Percentiles rank a stretch among this genome's conserved stretches.
These are phyloP conservation scores for Melipona bicolor DNA, from an alignment of 2,888 invertebrate species.

Conservation along the genomic window DNA sequence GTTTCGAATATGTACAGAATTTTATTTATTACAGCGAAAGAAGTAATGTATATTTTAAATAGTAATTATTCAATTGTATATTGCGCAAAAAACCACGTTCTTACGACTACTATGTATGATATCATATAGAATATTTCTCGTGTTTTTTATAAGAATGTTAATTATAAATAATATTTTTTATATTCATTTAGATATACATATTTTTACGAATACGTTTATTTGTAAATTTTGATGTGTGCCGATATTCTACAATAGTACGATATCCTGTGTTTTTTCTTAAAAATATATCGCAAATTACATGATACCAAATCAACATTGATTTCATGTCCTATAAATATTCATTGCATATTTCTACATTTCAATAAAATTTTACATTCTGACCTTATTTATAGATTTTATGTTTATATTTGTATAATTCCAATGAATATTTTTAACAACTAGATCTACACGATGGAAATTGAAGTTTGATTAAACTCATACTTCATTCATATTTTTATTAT, in stretches of 20 bases:
- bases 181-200: slow-evolving; percentile 64
- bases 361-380: background rate
- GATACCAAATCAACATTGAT: slow-evolving; percentile 19
- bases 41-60: slow-evolving; percentile 60
- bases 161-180: slow-evolving; percentile 60
- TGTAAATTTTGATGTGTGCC: slow-evolving; percentile 64
- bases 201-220: slow-evolving; percentile 50
- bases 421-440: background rate
- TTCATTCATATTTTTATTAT: background rate
- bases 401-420: background rate
- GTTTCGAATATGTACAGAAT: slow-evolving; percentile 65
- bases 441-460: background rate
- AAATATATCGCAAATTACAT: slow-evolving; percentile 47
- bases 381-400: background rate
- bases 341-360: background rate
- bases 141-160: slow-evolving; percentile 67
- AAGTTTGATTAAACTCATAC: background rate
- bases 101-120: slow-evolving; percentile 52
- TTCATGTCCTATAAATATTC: slow-evolving; percentile 2
- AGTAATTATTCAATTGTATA: slow-evolving; percentile 56
- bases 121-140: slow-evolving; percentile 61
- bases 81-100: slow-evolving; percentile 31
- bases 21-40: slow-evolving; percentile 68
- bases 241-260: slow-evolving; percentile 33
- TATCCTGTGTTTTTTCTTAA: slow-evolving; percentile 31